A percentile compares a stretch with the other conserved stretches of the same genome.
phyloP scores from a whole-genome alignment of 2,797 vertebrate species.

The Sciaenops ocellatus region DNA sequence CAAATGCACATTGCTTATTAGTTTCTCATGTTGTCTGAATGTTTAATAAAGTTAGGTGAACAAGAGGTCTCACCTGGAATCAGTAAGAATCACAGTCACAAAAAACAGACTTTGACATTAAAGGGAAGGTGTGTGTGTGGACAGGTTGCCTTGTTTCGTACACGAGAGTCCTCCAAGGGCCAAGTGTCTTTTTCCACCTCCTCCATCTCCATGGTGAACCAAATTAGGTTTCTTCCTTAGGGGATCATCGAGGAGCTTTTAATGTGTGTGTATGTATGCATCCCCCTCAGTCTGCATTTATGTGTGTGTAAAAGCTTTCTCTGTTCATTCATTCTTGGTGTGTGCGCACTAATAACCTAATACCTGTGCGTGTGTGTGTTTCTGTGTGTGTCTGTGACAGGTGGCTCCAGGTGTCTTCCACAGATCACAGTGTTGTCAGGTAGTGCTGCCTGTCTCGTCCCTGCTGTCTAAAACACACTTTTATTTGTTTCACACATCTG shows the following conservation, averaged over 20 bases:
- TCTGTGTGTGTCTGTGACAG: slow-evolving; percentile 31
- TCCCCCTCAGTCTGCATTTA: slow-evolving; percentile 31
- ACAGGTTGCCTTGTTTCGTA: slow-evolving; percentile 12
- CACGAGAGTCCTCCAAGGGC: slow-evolving; percentile 32
- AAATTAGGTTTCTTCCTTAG: slow-evolving; percentile 46
- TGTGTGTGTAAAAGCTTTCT: slow-evolving; percentile 20
- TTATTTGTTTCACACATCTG: slow-evolving; percentile 72
- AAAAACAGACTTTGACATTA: not conserved
- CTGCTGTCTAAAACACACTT: slow-evolving; percentile 41
- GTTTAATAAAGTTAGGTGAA: slow-evolving; percentile 3
- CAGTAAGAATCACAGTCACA: not conserved
- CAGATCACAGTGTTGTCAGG: slow-evolving; percentile 58
- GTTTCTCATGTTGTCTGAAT: not conserved
- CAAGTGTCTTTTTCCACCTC: slow-evolving; percentile 56
- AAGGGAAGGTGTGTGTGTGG: not conserved
- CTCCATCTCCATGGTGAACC: slow-evolving; percentile 60
- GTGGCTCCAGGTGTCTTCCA: slow-evolving; percentile 56
- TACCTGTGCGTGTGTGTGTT: slow-evolving; percentile 37
- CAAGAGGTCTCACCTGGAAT: not conserved
- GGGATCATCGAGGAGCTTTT: slow-evolving; percentile 16
- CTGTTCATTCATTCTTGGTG: slow-evolving; percentile 5
- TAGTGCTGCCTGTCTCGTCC: not conserved
- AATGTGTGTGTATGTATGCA: slow-evolving; percentile 30
- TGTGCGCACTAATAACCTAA: slow-evolving; percentile 9
- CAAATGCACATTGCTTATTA: slow-evolving; percentile 6